Evolutionary conservation across 64 coral and sea anemone genomes (phyloP).

Genomic region (Acropora tenuis): DNA sequence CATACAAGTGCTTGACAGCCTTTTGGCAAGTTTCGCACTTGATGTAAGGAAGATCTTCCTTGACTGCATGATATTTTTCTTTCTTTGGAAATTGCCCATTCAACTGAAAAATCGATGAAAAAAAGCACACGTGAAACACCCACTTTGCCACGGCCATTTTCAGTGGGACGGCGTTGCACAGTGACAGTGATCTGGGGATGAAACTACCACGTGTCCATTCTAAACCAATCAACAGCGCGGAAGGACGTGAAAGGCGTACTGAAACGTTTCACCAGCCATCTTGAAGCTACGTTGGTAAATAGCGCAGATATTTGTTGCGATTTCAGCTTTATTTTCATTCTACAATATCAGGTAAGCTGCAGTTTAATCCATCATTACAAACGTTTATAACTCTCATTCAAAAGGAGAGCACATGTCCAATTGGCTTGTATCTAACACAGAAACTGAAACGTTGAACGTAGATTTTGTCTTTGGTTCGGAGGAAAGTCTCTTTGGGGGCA

Average conservation of each 20-base stretch:
- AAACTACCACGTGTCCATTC: background rate
- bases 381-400: background rate
- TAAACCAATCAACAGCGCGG: conserved; percentile 3
- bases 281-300: background rate
- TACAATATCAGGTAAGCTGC: background rate
- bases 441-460: background rate
- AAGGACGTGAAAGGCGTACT: background rate
- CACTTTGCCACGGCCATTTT: background rate
- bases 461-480: background rate
- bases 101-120: background rate
- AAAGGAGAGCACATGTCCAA: conserved; percentile 8
- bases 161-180: background rate
- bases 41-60: conserved; percentile 79
- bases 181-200: background rate
- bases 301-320: too few species aligned
- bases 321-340: too few species aligned
- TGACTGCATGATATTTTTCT: conserved; percentile 86
- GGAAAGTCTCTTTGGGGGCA: conserved; percentile 19
- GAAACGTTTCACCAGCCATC: background rate
- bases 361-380: background rate
- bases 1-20: conserved; percentile 85
- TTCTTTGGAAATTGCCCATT: conserved; percentile 80
- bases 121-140: background rate
- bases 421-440: conserved; percentile 17
- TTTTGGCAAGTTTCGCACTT: conserved; percentile 96